Evolutionary conservation across 2,113 vertebrate species (phyloP), one percentile per base, ranked within the genome.

Genomic region (Terrapene triunguis): DNA sequence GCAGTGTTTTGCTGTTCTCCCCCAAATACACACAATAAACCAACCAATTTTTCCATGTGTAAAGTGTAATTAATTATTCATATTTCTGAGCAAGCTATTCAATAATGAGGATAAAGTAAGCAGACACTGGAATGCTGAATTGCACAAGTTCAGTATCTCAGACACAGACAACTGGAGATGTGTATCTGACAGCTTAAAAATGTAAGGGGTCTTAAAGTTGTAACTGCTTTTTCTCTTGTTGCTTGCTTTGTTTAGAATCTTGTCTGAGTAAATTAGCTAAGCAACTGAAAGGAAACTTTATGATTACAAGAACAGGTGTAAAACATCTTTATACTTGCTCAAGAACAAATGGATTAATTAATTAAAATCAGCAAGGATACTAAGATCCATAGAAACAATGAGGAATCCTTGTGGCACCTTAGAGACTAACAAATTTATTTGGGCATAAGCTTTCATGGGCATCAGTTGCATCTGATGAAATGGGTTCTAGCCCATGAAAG

Each of bases 261-360:
- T 95, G 54, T 10, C 54, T 32, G 25, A 92, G 78, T 93, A 90
- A 16, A 32, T 91, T 69, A 93, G 82, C 83, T 53, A 82, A 95
- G 87, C 53, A 95, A 74, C 84, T 96, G 94, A 93, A 94, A 92
- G 88, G 80, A 87, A 91, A 97, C 88, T 72, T 24, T 76, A 24
- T 48, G 85, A 85, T 50, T 85, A 80, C 1, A 78, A 95, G 85
- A 89, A 62, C 42, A 90, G 95, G 72, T 69, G 92, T 80, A 76
- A 94, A 84, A 59, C 65, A 35, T 22, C 80, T 76, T 78, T 91
- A 1, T 80, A n/a, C 82, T 92, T 95, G 59, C 87, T 93, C 55
- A 82, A 57, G 80, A 83, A 54, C 82, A 90, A 93, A 38, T 90
- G 42, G 84, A 84, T 91, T 95, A 82, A 78, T 84, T 54, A 86